Conservation (phyloP, 2,113 vertebrate genomes). For the Syngnathoides biaculeatus region DNA sequence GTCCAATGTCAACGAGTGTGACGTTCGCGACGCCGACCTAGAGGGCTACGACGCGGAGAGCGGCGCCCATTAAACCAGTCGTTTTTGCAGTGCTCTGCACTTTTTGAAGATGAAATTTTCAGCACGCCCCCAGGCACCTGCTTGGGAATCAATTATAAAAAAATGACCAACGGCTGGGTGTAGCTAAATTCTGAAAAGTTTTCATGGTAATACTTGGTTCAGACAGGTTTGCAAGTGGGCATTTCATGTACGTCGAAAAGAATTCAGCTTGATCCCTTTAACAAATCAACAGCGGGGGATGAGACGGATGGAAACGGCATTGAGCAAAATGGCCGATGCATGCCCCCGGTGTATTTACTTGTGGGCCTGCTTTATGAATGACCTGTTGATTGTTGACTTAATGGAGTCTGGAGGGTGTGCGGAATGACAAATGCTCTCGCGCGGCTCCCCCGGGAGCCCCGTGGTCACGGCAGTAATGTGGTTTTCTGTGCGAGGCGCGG, state of each 20-base stretch:
- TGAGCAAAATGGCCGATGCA: constrained; percentile 41
- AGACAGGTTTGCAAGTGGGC: constrained; percentile 31
- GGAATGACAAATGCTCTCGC: constrained; percentile 53
- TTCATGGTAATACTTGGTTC: too few species aligned
- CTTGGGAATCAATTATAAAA: too few species aligned
- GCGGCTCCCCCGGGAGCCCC: constrained; percentile 43
- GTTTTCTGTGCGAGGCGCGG: constrained; percentile 45
- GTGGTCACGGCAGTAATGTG: constrained; percentile 47
- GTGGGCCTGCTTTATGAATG: constrained; percentile 55
- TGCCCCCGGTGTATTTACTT: constrained; percentile 39
- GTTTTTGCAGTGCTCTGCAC: too few species aligned
- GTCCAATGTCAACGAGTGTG: too few species aligned
- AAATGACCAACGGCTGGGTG: too few species aligned
- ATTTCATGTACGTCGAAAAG: constrained; percentile 29
- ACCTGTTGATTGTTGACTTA: constrained; percentile 66
- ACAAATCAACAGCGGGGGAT: constrained; percentile 53
- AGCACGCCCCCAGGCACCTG: too few species aligned
- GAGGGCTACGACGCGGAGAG: too few species aligned
- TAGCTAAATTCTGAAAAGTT: too few species aligned
- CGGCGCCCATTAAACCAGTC: too few species aligned
- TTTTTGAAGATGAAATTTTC: too few species aligned
- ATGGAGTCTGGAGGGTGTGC: constrained; percentile 51
- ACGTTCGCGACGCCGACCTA: too few species aligned
- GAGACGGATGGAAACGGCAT: constrained; percentile 40
- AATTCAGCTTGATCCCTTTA: constrained; percentile 51